These are phyloP conservation scores for Cheilosia urbana DNA, from an alignment of 2,888 invertebrate species.

Conservation along the genomic window DNA sequence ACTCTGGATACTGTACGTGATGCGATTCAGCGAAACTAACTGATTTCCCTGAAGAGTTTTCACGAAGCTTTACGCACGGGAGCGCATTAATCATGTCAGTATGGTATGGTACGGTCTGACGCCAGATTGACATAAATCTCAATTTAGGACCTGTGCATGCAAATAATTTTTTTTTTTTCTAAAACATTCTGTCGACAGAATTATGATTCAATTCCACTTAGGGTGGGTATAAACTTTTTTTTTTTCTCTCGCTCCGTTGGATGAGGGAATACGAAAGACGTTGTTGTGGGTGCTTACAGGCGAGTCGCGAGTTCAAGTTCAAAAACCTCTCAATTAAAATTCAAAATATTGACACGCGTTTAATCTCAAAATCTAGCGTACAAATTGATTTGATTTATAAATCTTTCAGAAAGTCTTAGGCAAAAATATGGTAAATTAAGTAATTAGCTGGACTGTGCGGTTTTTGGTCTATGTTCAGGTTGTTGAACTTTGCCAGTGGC, in stretches of 20 bases:
- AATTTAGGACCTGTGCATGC: conserved; percentile 16
- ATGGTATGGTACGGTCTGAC: no score
- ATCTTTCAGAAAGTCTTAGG: conserved; percentile 49
- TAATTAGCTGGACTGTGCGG: conserved; percentile 10
- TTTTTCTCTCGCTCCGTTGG: background rate
- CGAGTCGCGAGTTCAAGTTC: conserved; percentile 71
- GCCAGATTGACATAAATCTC: conserved; percentile 60
- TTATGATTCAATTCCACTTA: conserved; percentile 69
- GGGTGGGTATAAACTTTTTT: conserved; percentile 3
- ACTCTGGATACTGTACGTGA: conserved; percentile 10
- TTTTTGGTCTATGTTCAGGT: background rate
- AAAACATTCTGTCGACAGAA: conserved; percentile 73
- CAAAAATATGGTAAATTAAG: conserved; percentile 48
- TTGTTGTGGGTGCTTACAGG: conserved; percentile 20
- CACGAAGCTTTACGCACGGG: background rate
- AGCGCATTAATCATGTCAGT: conserved; percentile 45
- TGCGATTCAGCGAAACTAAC: conserved; percentile 10
- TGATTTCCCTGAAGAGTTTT: conserved; percentile 24
- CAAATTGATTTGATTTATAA: conserved; percentile 58
- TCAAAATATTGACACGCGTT: conserved; percentile 69
- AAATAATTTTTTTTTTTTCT: conserved; percentile 9
- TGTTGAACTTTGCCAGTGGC: conserved; percentile 23
- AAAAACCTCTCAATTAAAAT: conserved; percentile 60
- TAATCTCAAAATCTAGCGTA: conserved; percentile 35
- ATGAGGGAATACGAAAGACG: conserved; percentile 25